Evolutionary conservation across 2,113 vertebrate species (phyloP), one percentile per base, ranked within the genome.

Genomic region (Dissostichus mawsoni): DNA sequence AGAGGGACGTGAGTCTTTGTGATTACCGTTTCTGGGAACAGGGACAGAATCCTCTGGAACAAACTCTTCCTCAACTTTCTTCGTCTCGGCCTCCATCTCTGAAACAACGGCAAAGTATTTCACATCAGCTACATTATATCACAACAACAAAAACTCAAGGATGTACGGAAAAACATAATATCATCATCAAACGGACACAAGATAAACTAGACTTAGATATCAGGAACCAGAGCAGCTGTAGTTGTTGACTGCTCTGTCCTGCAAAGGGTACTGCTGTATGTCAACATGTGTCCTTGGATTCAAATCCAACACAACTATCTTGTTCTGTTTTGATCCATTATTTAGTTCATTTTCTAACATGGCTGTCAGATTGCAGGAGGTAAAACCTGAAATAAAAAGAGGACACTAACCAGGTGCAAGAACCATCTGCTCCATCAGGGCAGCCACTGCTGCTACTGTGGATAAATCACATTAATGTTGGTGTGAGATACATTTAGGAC

Each of bases 361-460:
- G 2, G 50, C 50, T 18, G 48, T 50, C 48, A 50, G 14, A 51
- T 1, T 17, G 14, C 50, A 51, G 14, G 50, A 51, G 17, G 18
- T 53, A n/a, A n/a, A 53, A 53, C 18, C n/a, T n/a, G 51, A n/a
- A n/a, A 53, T 18, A 8, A 20, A 20, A 53, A 12, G 67, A 44
- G 12, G 36, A 57, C 36, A 57, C 68, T 69, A 23, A 63, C 71
- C 56, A 50, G 18, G 29, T 65, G 11, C 14, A 65, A 61, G n/a
- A 29, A 44, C 51, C 23, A 10, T 8, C 29, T n/a, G n/a, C n/a
- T 56, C 61, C 51, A 45, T 11, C 14, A 52, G 48, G n/a, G 10
- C 59, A 8, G 25, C 36, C 36, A 45, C 68, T 45, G 52, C 53
- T 70, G 36, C 68, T 23, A 25, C 52, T 70, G 68, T 70, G n/a